Evolutionary conservation across 2,113 vertebrate species (phyloP).

Genomic region (Eleginops maclovinus): DNA sequence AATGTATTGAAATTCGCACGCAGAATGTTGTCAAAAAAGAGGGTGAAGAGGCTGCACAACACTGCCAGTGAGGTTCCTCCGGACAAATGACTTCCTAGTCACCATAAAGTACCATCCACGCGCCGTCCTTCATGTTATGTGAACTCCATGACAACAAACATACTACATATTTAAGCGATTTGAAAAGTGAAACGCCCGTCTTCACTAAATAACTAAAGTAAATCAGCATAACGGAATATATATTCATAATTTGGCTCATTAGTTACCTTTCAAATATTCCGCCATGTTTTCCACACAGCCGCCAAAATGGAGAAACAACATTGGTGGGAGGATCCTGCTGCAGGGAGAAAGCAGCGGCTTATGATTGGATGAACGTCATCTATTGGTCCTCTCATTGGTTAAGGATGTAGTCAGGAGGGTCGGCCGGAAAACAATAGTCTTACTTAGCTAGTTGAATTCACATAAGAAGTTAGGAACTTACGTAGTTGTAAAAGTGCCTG

Average conservation of each 20-base stretch:
- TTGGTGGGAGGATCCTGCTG: not conserved
- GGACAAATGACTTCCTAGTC: not conserved
- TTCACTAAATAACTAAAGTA: rapidly evolving
- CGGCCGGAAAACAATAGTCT: not conserved
- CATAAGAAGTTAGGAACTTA: not conserved
- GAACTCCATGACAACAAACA: not conserved
- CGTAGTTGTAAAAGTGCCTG: not conserved
- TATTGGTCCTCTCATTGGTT: conserved; percentile 45
- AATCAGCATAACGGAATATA: not conserved
- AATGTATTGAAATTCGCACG: not conserved
- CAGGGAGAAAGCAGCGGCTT: not conserved
- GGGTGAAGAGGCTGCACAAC: not conserved
- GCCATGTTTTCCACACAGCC: conserved; percentile 79
- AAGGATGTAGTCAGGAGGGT: too few relatives aligned
- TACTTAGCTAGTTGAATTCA: not conserved
- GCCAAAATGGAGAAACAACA: conserved; percentile 66
- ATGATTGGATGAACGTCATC: conserved; percentile 65
- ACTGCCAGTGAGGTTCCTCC: not conserved
- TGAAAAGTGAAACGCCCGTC: not conserved
- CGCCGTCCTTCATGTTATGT: not conserved
- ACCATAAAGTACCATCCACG: not conserved
- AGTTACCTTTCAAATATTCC: conserved; percentile 83
- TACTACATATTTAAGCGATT: not conserved
- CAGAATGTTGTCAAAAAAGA: not conserved
- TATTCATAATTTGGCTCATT: not conserved